A percentile compares a stretch with the other conserved stretches of the same genome.
Evolutionary conservation across 1,140 invertebrate species (phyloP).

Genomic region (Macrobrachium nipponense): DNA sequence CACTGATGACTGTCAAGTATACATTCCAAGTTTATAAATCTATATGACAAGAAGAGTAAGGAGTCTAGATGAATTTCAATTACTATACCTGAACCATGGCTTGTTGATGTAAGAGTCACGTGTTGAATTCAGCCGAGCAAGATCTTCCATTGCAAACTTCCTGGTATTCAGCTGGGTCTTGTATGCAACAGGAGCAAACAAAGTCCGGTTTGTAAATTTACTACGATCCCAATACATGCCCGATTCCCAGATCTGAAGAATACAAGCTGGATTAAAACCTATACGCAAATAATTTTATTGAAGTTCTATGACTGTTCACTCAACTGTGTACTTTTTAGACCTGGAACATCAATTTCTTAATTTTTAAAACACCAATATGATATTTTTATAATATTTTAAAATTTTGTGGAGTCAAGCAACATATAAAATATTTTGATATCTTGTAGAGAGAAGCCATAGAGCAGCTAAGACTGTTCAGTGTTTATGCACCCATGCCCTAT

Average conservation of each 20-base stretch:
- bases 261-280: neutral
- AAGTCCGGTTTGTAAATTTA: conserved; percentile 92
- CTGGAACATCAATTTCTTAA: no score
- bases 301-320: no score
- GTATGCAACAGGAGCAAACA: conserved; percentile 95
- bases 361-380: no score
- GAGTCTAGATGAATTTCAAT: neutral
- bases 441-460: no score
- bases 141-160: conserved; percentile 89
- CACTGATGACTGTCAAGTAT: neutral
- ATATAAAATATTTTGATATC: no score
- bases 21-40: no score
- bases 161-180: conserved; percentile 84
- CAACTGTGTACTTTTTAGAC: no score
- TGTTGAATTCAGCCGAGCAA: conserved; percentile 72
- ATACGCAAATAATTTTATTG: no score
- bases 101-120: conserved; percentile 65
- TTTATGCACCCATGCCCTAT: no score
- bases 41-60: neutral
- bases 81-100: conserved; percentile 65
- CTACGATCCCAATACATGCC: conserved; percentile 95
- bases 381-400: no score
- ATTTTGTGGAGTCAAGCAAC: no score
- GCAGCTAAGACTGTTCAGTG: no score
- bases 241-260: conserved; percentile 81